Conservation (phyloP, 1,140 invertebrate genomes). For the Aphidius ervi region DNA sequence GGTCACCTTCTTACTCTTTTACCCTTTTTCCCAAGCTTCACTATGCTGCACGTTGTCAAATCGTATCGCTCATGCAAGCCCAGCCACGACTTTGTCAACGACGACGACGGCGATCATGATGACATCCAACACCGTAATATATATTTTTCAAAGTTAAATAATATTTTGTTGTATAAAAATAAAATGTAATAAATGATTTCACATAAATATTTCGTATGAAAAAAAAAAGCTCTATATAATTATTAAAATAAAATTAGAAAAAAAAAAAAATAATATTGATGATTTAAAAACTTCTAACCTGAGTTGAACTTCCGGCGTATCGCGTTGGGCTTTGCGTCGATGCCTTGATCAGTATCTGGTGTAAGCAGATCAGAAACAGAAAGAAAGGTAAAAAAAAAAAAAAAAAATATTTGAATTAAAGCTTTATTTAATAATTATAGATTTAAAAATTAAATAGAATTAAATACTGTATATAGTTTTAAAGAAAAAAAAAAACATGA, state of each 20-base stretch:
- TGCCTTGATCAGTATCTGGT: constrained; percentile 46
- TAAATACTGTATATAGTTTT: no score
- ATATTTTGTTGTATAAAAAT: no score
- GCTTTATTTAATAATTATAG: background rate
- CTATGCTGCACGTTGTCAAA: constrained; percentile 17
- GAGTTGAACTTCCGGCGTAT: constrained; percentile 44
- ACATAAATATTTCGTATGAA: constrained; percentile 8
- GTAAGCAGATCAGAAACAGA: constrained; percentile 29
- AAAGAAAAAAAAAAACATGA: no score
- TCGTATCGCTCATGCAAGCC: constrained; percentile 19
- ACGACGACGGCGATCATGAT: no score
- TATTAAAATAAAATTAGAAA: constrained; percentile 10
- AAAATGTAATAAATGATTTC: background rate
- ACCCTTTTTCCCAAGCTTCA: background rate
- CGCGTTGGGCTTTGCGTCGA: constrained; percentile 41
- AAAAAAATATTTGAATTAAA: constrained; percentile 34
- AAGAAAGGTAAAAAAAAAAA: constrained; percentile 41
- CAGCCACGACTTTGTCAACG: constrained; percentile 1
- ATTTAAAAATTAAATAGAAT: background rate
- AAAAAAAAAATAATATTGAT: constrained; percentile 19
- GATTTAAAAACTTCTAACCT: constrained; percentile 41
- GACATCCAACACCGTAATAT: no score
- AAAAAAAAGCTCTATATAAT: background rate
- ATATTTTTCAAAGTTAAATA: background rate
- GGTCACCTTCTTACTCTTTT: background rate